Conservation (phyloP, 2,888 invertebrate genomes). For the Diachrysia chrysitis region DNA sequence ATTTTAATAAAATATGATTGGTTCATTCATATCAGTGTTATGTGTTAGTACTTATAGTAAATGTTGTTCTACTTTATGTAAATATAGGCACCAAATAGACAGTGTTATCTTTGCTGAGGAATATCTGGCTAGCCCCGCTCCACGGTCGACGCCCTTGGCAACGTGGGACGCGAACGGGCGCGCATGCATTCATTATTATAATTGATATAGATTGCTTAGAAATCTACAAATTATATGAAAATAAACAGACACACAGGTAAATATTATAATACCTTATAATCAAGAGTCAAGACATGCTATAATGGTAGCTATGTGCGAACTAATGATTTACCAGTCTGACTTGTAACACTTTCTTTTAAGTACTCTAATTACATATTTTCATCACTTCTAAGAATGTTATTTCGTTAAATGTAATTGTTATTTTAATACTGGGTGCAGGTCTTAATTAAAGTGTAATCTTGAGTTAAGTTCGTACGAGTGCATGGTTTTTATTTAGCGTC, state of each 20-base stretch:
- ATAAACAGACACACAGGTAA: conserved; percentile 15
- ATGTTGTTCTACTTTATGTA: conserved; percentile 46
- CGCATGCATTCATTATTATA: conserved; percentile 64
- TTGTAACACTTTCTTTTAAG: conserved; percentile 8
- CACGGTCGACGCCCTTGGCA: conserved; percentile 74
- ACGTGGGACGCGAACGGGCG: conserved; percentile 56
- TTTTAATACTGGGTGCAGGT: not conserved
- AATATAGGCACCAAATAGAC: conserved; percentile 60
- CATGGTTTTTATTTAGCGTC: conserved; percentile 18
- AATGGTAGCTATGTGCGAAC: conserved; percentile 5
- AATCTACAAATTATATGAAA: conserved; percentile 41
- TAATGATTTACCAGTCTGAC: conserved; percentile 5
- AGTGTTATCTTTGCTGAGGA: conserved; percentile 62
- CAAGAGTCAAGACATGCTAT: conserved; percentile 17
- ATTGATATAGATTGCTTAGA: conserved; percentile 60
- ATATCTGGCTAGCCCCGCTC: conserved; percentile 65
- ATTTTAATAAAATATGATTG: conserved; percentile 11
- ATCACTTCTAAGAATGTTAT: not conserved
- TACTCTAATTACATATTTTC: not conserved
- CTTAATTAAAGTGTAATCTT: not conserved
- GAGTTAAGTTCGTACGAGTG: not conserved
- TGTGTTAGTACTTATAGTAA: conserved; percentile 38
- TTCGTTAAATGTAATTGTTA: not conserved
- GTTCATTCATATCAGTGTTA: conserved; percentile 16
- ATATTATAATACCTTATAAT: conserved; percentile 14